Evolutionary conservation across 1,140 invertebrate genomes (phyloP).

Genomic region (Papilio polytes): DNA sequence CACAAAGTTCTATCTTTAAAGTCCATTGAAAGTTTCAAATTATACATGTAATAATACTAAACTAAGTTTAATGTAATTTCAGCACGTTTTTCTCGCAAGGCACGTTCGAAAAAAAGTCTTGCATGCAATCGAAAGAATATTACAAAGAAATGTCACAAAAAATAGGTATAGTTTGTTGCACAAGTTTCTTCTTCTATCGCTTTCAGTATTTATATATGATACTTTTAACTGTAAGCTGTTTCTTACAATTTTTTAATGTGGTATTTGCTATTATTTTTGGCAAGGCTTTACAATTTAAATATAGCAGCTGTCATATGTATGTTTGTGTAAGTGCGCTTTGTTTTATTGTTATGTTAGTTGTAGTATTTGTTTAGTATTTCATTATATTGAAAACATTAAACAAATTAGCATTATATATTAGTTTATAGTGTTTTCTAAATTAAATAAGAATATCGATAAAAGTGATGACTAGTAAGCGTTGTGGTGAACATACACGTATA

Average conservation of each 20-base stretch:
- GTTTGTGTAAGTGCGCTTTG: background rate
- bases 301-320: no score
- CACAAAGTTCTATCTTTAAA: background rate
- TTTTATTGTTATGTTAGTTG: background rate
- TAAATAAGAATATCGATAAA: no score
- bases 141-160: constrained; percentile 73
- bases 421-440: background rate
- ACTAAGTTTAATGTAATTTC: constrained; percentile 53
- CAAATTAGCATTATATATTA: background rate
- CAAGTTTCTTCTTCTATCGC: background rate
- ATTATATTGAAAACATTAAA: background rate
- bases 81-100: constrained; percentile 75
- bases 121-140: constrained; percentile 75
- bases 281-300: background rate
- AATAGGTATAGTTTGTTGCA: constrained; percentile 62
- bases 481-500: no score
- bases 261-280: background rate
- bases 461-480: no score
- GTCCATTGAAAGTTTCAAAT: no score
- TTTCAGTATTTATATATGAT: background rate
- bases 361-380: background rate
- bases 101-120: constrained; percentile 79
- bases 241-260: background rate
- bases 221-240: background rate
- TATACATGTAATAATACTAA: background rate